Conservation (phyloP, 2,888 invertebrate species). For the Polyommatus icarus region DNA sequence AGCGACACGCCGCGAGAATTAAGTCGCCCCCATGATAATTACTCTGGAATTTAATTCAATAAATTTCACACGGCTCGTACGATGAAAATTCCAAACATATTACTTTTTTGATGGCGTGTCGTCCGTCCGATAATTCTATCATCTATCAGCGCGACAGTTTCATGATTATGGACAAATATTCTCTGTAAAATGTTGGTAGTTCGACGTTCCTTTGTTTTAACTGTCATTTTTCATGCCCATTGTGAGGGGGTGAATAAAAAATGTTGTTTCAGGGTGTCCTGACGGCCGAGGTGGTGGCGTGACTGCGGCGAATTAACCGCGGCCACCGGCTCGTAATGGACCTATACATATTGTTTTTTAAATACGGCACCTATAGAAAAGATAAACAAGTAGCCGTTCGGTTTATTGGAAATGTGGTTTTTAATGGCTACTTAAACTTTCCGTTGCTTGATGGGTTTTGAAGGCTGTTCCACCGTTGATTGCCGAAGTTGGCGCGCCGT, state of each 20-base stretch:
- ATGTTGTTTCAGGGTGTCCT: slow-evolving; percentile 8
- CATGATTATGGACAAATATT: not conserved
- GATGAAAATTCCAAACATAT: slow-evolving; percentile 36
- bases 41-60: slow-evolving; percentile 43
- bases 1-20: slow-evolving; percentile 39
- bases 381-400: not conserved
- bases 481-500: not conserved
- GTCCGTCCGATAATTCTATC: slow-evolving; percentile 1
- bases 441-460: not conserved
- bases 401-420: slow-evolving; percentile 18
- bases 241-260: slow-evolving; percentile 30
- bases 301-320: slow-evolving; percentile 16
- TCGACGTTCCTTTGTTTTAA: slow-evolving; percentile 17
- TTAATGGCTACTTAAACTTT: slow-evolving; percentile 4
- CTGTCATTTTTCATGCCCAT: slow-evolving; percentile 24
- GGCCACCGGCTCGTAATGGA: slow-evolving; percentile 25
- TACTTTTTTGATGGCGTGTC: slow-evolving; percentile 27
- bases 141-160: slow-evolving; percentile 10
- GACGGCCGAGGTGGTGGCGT: slow-evolving; percentile 18
- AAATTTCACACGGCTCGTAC: slow-evolving; percentile 41
- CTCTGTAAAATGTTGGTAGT: not conserved
- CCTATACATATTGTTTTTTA: slow-evolving; percentile 22
- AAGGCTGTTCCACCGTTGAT: not conserved
- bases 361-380: not conserved
- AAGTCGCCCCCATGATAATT: slow-evolving; percentile 39